Conservation (phyloP, 2,888 invertebrate species). For the Chalcosyrphus nemorum region DNA sequence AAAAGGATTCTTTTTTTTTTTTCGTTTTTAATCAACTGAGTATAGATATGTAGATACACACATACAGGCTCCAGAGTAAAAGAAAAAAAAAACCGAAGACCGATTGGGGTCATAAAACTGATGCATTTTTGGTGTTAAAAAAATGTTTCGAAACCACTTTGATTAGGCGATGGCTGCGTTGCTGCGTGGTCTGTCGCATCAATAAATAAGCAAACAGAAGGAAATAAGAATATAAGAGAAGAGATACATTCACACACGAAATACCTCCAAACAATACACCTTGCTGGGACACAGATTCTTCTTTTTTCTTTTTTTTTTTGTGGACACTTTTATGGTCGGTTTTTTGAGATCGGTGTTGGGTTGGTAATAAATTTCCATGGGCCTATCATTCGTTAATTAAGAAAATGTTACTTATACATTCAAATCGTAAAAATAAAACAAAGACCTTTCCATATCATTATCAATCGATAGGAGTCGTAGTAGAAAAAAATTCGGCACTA, state of each 20-base stretch:
- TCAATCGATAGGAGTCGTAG: slow-evolving; percentile 26
- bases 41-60: slow-evolving; percentile 46
- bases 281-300: slow-evolving; percentile 10
- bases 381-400: slow-evolving; percentile 71
- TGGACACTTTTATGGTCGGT: slow-evolving; percentile 53
- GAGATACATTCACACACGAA: neutral
- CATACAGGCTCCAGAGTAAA: neutral
- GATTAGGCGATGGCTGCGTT: slow-evolving; percentile 54
- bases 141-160: slow-evolving; percentile 54
- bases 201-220: slow-evolving; percentile 60
- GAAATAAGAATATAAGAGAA: slow-evolving; percentile 8
- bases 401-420: slow-evolving; percentile 58
- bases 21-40: slow-evolving; percentile 21
- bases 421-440: slow-evolving; percentile 34
- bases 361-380: slow-evolving; percentile 63
- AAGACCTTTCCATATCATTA: slow-evolving; percentile 2
- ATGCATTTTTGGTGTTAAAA: slow-evolving; percentile 73
- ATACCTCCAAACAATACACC: slow-evolving; percentile 46
- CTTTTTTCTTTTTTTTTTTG: slow-evolving; percentile 10
- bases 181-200: slow-evolving; percentile 58
- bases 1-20: slow-evolving; percentile 39
- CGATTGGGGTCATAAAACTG: slow-evolving; percentile 73
- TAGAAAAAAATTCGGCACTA: slow-evolving; percentile 43
- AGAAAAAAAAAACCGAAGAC: slow-evolving; percentile 4
- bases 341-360: slow-evolving; percentile 39